phyloP scores from a whole-genome alignment of 2,797 vertebrate species.

The Parauchenoglanis punctatus region DNA sequence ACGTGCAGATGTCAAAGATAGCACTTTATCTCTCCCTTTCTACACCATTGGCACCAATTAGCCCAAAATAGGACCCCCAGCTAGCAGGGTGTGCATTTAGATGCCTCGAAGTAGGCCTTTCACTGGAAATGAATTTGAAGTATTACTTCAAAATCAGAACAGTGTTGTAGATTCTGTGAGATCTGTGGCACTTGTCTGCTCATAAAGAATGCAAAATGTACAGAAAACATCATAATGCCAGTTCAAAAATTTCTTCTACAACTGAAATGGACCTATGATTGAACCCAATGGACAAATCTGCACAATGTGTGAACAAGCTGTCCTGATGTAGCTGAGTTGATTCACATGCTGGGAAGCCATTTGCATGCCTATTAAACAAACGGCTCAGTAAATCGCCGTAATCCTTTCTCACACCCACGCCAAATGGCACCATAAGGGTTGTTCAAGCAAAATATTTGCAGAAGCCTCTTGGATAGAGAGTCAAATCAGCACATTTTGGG shows the following conservation, averaged over 20 bases:
- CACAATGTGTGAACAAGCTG: slow-evolving; percentile 40
- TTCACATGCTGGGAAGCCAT: slow-evolving; percentile 73
- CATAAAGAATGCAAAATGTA: background rate
- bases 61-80: slow-evolving; percentile 63
- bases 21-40: slow-evolving; percentile 74
- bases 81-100: slow-evolving; percentile 35
- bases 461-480: slow-evolving; percentile 61
- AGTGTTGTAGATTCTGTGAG: background rate
- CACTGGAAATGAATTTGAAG: background rate
- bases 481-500: slow-evolving; percentile 67
- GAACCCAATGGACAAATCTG: slow-evolving; percentile 24
- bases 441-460: slow-evolving; percentile 65
- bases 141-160: background rate
- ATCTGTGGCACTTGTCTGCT: background rate
- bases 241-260: background rate
- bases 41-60: slow-evolving; percentile 76
- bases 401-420: slow-evolving; percentile 74
- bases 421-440: slow-evolving; percentile 52
- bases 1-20: slow-evolving; percentile 69
- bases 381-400: slow-evolving; percentile 75
- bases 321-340: slow-evolving; percentile 50
- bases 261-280: slow-evolving; percentile 23
- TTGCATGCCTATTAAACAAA: slow-evolving; percentile 73
- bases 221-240: background rate
- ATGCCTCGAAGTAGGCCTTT: slow-evolving; percentile 23